Evolutionary conservation across 2,797 vertebrate species (phyloP), one percentile per base, ranked within the genome.

Genomic region (Scarus forsteni): DNA sequence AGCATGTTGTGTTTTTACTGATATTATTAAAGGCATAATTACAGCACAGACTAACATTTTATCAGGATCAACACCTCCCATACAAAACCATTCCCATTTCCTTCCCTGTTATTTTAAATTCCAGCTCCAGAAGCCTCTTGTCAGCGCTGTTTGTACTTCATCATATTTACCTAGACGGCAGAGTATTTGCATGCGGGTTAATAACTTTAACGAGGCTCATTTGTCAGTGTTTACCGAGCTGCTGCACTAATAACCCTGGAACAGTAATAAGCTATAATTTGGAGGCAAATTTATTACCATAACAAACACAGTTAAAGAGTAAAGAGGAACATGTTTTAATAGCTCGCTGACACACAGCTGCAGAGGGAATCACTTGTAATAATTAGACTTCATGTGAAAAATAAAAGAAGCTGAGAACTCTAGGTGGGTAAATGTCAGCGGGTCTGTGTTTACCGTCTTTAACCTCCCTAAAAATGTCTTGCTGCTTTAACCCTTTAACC

Each of bases 161-260:
- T 56, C 4, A 18, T 85, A 78, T 87, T 85, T 81, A 76, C 63
- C 66, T 63, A 9, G 70, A 73, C 38, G 56, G 46, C 59, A 57
- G 66, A 46, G 7, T 1, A 70, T 75, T 78, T 84, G 19, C 81
- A 80, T 59, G 48, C 10, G 59, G 51, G 67, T 55, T 75, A 85
- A 87, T 86, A 66, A 76, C 82, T 79, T 84, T 80, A 82, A 88
- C 81, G 44, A 42, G 56, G 73, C 70, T 84, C 50, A 59, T 85
- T 90, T 46, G 60, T 86, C 80, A 65, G 9, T 70, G 56, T 86
- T 89, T 80, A 71, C 60, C 1, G 46, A 80, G 74, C 45, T 42
- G 27, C 50, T 60, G 60, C 52, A 18, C 65, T 80, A 85, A 83
- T 74, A 70, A 66, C 44, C 34, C 1, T 1, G n/a, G 18, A 14